Percentiles rank a stretch among this genome's conserved stretches.
phyloP scores from a whole-genome alignment of 2,113 vertebrate species.

The Eulacestoma nigropectus region DNA sequence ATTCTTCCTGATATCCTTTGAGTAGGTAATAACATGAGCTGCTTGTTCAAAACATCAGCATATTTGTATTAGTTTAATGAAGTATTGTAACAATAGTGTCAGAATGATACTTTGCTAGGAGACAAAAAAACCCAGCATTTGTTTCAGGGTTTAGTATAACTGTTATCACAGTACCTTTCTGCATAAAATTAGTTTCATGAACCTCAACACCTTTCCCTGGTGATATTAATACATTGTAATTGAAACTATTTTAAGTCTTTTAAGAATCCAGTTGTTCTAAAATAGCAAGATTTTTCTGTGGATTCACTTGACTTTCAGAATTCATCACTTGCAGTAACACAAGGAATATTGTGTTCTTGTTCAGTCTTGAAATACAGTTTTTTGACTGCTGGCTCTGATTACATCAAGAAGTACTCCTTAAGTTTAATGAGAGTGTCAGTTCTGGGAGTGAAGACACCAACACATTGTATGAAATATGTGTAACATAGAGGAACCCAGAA shows the following conservation, averaged over 20 bases:
- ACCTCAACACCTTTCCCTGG: not conserved
- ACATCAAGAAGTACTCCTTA: not conserved
- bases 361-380: not conserved
- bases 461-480: not conserved
- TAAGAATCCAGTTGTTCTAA: not conserved
- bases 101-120: not conserved
- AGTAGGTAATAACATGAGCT: not conserved
- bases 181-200: not conserved
- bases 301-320: not conserved
- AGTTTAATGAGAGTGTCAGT: not conserved
- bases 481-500: not conserved
- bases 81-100: not conserved
- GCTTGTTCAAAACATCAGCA: not conserved
- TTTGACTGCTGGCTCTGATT: not conserved
- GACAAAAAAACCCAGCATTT: not conserved
- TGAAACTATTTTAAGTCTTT: not conserved
- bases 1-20: not conserved
- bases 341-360: not conserved
- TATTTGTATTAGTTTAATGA: not conserved
- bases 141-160: not conserved
- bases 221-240: not conserved
- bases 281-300: not conserved
- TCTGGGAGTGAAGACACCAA: not conserved
- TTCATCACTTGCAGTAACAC: not conserved
- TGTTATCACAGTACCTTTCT: not conserved